phyloP scores from a whole-genome alignment of 1,140 invertebrate genomes.

The Drosophila fuyamai region DNA sequence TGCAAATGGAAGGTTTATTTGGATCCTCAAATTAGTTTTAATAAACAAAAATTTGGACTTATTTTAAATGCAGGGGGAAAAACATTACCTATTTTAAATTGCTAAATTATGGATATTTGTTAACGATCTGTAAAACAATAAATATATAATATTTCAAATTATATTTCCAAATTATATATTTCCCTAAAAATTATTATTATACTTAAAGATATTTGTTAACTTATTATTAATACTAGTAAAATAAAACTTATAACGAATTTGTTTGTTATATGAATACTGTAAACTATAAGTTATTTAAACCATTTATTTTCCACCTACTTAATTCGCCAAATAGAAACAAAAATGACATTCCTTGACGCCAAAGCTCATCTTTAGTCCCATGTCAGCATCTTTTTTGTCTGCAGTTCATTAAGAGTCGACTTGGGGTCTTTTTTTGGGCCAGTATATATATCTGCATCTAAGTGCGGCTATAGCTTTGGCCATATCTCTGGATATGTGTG shows the following conservation, averaged over 20 bases:
- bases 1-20: background rate
- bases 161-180: no score
- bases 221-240: no score
- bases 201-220: no score
- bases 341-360: conserved; percentile 1
- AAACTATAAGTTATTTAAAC: background rate
- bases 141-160: no score
- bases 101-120: no score
- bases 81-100: no score
- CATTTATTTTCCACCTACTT: conserved; percentile 2
- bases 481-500: conserved; percentile 13
- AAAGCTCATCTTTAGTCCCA: conserved; percentile 4
- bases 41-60: no score
- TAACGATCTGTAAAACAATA: no score
- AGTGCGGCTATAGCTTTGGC: conserved; percentile 32
- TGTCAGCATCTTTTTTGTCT: conserved; percentile 34
- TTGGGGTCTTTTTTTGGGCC: conserved; percentile 18
- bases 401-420: conserved; percentile 41
- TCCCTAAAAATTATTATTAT: no score
- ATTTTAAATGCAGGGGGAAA: no score
- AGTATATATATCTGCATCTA: conserved; percentile 46
- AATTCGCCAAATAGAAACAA: conserved; percentile 5
- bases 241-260: background rate
- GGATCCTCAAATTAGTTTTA: background rate
- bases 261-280: background rate